phyloP scores from a whole-genome alignment of 2,888 invertebrate species.

The Galeopsomyia nigrocyanea region DNA sequence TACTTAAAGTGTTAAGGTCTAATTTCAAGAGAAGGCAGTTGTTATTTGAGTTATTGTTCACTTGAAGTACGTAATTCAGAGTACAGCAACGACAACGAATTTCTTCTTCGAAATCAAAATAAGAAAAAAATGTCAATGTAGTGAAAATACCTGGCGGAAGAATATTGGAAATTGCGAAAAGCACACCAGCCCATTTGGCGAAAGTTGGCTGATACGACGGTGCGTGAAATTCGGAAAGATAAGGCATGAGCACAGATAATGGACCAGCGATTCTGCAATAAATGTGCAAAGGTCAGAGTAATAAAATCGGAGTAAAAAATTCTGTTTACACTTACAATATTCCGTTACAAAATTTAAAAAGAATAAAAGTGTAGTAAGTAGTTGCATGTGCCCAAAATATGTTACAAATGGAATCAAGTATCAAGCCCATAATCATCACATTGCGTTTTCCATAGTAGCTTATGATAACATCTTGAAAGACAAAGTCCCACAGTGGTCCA shows the following conservation, averaged over 20 bases:
- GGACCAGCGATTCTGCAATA: conserved; percentile 76
- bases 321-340: conserved; percentile 75
- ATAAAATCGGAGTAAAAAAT: not conserved
- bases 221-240: conserved; percentile 81
- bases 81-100: too few relatives aligned
- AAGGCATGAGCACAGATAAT: conserved; percentile 79
- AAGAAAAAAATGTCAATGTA: not conserved
- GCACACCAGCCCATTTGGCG: conserved; percentile 76
- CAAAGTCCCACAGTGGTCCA: conserved; percentile 82
- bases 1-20: too few relatives aligned
- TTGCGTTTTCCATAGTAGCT: conserved; percentile 80
- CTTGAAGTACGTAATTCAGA: too few relatives aligned
- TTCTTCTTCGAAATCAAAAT: too few relatives aligned
- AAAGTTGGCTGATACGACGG: conserved; percentile 76
- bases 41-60: too few relatives aligned
- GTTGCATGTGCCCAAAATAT: conserved; percentile 77
- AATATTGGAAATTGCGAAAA: conserved; percentile 76
- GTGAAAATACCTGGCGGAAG: conserved; percentile 71
- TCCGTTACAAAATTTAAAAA: conserved; percentile 80
- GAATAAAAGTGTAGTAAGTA: conserved; percentile 76
- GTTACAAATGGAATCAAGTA: conserved; percentile 76
- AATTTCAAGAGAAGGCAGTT: too few relatives aligned
- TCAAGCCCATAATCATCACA: conserved; percentile 77
- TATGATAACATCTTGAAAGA: conserved; percentile 78
- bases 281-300: not conserved